Evolutionary conservation across 2,888 invertebrate genomes (phyloP), one percentile per base, ranked within the genome.

Genomic region (Ichneumoninae sp.): DNA sequence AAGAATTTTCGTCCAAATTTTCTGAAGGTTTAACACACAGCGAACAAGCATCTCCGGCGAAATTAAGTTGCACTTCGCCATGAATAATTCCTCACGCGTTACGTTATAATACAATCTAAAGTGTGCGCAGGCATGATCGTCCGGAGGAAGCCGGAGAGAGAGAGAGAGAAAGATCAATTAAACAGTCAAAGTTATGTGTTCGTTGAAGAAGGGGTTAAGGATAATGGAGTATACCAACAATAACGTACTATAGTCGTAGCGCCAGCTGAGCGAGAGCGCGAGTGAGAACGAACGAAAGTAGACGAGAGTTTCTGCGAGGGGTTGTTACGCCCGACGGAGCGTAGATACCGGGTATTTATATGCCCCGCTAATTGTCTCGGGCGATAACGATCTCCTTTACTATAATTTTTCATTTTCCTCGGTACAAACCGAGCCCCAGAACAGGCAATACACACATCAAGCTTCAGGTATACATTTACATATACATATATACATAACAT

Each of bases 311-410:
- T 75, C 62, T 26, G 87, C 89, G 86, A 87, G 89, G 85, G 87
- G 88, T 89, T 90, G 91, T 90, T 92, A 91, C 88, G 89, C 85
- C 87, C 88, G 90, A 88, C 88, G 88, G 90, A 91, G 91, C 91
- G 91, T 91, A 92, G 92, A 93, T 93, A 92, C 90, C 87, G 87
- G 86, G 91, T 92, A 92, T 93, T 93, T 93, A 92, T 93, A 91
- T 90, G 91, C 92, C 89, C 90, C 87, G 92, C 91, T 93, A 93
- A 93, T 93, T 93, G 93, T 93, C 93, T 92, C 88, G 89, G 86
- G 83, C 88, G 93, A 93, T 93, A 93, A 92, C 89, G 87, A 93
- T 93, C 93, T 91, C 77, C 66, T 85, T 83, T 70, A 66, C 82
- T 80, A 83, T 85, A 85, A 85, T 83, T 85, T 83, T 83, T 85